Evolutionary conservation across 1,140 invertebrate genomes (phyloP).

Genomic region (Antheraea mylitta): DNA sequence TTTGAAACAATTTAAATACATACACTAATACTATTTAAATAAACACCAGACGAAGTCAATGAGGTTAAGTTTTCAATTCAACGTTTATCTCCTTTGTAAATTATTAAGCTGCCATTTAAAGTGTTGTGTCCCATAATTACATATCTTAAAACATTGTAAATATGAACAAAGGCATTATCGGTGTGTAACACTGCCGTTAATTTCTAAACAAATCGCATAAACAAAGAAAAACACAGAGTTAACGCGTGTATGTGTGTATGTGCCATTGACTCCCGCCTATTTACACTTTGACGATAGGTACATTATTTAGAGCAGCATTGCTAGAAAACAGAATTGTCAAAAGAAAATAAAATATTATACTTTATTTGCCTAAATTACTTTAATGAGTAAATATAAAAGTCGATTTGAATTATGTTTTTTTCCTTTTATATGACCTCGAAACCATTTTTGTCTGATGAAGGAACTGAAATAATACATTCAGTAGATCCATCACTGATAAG

Average conservation of each 20-base stretch:
- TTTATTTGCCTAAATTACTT: not conserved
- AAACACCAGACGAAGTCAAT: no score
- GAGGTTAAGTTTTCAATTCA: no score
- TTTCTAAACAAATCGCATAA: conserved; percentile 33
- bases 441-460: not conserved
- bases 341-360: not conserved
- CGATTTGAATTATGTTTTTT: not conserved
- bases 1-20: conserved; percentile 2
- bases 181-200: conserved; percentile 31
- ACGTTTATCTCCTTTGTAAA: no score
- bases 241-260: conserved; percentile 16
- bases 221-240: conserved; percentile 30
- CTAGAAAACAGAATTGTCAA: not conserved
- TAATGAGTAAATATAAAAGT: not conserved
- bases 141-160: conserved; percentile 3
- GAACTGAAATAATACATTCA: no score
- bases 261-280: conserved; percentile 35
- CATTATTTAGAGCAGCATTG: conserved; percentile 34
- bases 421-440: not conserved
- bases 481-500: no score
- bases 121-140: no score
- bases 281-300: conserved; percentile 37
- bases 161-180: conserved; percentile 23
- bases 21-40: no score
- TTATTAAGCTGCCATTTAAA: no score